Conservation (phyloP, 1,140 invertebrate genomes). For the Megalonaias nervosa region DNA sequence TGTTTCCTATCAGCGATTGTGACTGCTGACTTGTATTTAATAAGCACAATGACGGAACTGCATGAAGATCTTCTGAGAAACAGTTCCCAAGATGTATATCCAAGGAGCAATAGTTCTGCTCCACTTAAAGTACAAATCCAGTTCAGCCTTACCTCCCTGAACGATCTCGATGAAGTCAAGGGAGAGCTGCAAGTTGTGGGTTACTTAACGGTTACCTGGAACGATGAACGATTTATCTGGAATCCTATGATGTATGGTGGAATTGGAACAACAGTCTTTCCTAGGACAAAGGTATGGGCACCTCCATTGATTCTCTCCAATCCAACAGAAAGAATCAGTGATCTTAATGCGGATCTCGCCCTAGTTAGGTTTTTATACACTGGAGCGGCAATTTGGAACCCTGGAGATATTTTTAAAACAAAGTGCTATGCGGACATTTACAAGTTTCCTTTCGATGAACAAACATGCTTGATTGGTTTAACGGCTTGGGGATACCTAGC, state of each 20-base stretch:
- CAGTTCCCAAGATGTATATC: too few relatives aligned
- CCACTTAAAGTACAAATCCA: slow-evolving; percentile 5
- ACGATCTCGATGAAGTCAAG: slow-evolving; percentile 13
- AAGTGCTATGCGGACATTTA: slow-evolving; percentile 2
- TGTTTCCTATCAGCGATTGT: too few relatives aligned
- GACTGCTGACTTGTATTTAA: too few relatives aligned
- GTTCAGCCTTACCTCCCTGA: slow-evolving; percentile 9
- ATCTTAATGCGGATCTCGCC: not conserved
- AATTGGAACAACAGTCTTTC: not conserved
- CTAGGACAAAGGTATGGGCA: slow-evolving; percentile 1
- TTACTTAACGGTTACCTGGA: slow-evolving; percentile 4
- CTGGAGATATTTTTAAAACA: not conserved
- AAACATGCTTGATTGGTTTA: not conserved
- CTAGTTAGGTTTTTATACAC: not conserved
- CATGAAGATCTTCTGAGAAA: too few relatives aligned
- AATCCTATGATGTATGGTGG: not conserved
- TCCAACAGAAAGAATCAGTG: not conserved
- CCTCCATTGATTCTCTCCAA: not conserved
- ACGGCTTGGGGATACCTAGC: not conserved
- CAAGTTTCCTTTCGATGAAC: slow-evolving; percentile 7
- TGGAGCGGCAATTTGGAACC: not conserved
- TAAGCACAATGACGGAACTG: too few relatives aligned
- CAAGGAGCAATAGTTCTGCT: not conserved
- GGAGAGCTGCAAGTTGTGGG: slow-evolving; percentile 6
- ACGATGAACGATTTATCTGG: slow-evolving; percentile 10